Evolutionary conservation across 2,888 invertebrate genomes (phyloP).

Genomic region (Esperia sulphurella): DNA sequence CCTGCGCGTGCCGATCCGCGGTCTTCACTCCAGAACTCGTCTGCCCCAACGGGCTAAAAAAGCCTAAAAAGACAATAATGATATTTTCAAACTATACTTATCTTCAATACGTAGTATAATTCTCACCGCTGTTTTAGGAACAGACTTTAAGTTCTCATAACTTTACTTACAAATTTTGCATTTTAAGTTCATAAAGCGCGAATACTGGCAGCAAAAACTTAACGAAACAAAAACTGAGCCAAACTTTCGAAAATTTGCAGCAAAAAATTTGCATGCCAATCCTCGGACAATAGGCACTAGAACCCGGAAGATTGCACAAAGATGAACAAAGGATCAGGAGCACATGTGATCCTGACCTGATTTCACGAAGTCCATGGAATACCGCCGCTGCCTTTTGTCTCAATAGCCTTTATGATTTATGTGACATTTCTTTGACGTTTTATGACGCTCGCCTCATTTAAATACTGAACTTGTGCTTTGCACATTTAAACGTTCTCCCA

Average conservation of each 20-base stretch:
- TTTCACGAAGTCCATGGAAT: slow-evolving; percentile 55
- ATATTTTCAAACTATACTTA: no score
- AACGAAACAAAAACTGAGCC: slow-evolving; percentile 24
- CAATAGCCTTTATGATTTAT: slow-evolving; percentile 73
- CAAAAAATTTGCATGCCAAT: slow-evolving; percentile 68
- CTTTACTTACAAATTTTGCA: background rate
- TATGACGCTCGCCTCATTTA: slow-evolving; percentile 74
- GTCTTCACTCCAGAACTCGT: no score
- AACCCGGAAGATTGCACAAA: slow-evolving; percentile 75
- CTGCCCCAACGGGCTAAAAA: no score
- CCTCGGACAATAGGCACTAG: slow-evolving; percentile 44
- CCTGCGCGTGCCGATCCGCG: no score
- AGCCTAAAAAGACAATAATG: no score
- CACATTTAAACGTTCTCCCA: slow-evolving; percentile 67
- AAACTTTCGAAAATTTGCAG: slow-evolving; percentile 25
- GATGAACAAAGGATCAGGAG: slow-evolving; percentile 48
- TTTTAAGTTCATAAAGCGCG: slow-evolving; percentile 1
- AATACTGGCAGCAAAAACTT: slow-evolving; percentile 29
- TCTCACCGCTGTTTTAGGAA: no score
- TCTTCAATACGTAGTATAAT: no score
- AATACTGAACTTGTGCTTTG: slow-evolving; percentile 70
- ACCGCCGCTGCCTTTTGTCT: slow-evolving; percentile 56
- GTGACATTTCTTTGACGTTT: slow-evolving; percentile 68
- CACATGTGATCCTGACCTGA: slow-evolving; percentile 78
- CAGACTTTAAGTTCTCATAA: background rate